A percentile compares a stretch with the other conserved stretches of the same genome.
These are phyloP conservation scores for Oncopodura yosiiana DNA, from an alignment of 1,140 invertebrate genomes.

Conservation along the genomic window DNA sequence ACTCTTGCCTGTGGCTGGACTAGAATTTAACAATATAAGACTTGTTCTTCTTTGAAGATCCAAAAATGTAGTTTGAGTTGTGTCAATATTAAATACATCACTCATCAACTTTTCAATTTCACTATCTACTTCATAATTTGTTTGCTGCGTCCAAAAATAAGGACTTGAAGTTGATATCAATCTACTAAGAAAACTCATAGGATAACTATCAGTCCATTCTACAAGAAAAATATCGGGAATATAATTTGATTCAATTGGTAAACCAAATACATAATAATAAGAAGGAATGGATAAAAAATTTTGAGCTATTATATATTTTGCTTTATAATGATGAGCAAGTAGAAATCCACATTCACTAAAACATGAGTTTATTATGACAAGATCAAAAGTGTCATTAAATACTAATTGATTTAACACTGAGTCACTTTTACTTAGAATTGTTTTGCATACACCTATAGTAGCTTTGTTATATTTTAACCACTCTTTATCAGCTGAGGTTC, in stretches of 20 bases:
- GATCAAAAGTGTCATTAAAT: neutral
- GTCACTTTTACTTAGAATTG: neutral
- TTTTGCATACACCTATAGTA: neutral
- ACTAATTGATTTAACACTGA: neutral
- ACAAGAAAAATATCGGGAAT: slow-evolving; percentile 15
- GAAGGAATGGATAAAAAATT: neutral
- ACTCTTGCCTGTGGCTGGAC: no score
- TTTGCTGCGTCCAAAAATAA: no score
- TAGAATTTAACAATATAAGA: no score
- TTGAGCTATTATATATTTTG: slow-evolving; percentile 5
- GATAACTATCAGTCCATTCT: no score
- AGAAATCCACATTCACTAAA: slow-evolving; percentile 12
- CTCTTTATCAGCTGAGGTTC: no score
- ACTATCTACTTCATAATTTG: no score
- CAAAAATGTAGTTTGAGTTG: neutral
- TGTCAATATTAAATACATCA: no score
- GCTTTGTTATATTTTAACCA: no score
- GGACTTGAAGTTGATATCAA: neutral
- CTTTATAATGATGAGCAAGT: slow-evolving; percentile 1
- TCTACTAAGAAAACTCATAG: no score
- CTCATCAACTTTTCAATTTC: no score
- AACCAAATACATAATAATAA: slow-evolving; percentile 10
- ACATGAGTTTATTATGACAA: slow-evolving; percentile 7
- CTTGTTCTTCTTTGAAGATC: no score
- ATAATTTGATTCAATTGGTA: slow-evolving; percentile 1